phyloP scores from a whole-genome alignment of 64 coral and sea anemone species.

The Acropora yongei region DNA sequence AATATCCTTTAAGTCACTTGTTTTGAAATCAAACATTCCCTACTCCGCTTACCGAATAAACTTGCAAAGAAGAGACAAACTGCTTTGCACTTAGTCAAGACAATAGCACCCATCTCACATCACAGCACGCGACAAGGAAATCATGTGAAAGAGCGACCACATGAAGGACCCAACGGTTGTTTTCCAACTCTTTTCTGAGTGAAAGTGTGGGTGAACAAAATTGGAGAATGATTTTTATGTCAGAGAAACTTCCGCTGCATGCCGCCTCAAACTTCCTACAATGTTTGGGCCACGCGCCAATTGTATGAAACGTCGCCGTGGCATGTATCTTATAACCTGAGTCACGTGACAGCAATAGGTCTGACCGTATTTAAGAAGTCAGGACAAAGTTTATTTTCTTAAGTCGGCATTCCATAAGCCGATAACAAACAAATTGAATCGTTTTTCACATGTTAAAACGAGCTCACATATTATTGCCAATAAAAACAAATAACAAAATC shows the following conservation, averaged over 20 bases:
- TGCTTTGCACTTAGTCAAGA: slow-evolving; percentile 22
- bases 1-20: neutral
- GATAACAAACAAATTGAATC: neutral
- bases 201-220: too few species aligned
- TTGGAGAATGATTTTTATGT: neutral
- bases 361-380: neutral
- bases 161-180: neutral
- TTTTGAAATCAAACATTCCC: neutral
- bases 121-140: slow-evolving; percentile 16
- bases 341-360: slow-evolving; percentile 15
- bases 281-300: too few species aligned
- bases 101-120: neutral
- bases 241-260: neutral
- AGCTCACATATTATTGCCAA: slow-evolving; percentile 3
- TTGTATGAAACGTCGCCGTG: neutral
- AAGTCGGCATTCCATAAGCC: neutral
- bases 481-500: neutral
- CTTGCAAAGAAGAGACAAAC: slow-evolving; percentile 6
- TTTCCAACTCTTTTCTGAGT: neutral
- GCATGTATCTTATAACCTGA: neutral
- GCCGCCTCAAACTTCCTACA: too few species aligned
- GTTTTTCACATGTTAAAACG: neutral
- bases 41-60: slow-evolving; percentile 34
- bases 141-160: neutral
- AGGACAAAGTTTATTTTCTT: neutral